Percentiles rank a stretch among this genome's conserved stretches.
Conservation (phyloP, 2,888 invertebrate species). For the Archips crataeganus region DNA sequence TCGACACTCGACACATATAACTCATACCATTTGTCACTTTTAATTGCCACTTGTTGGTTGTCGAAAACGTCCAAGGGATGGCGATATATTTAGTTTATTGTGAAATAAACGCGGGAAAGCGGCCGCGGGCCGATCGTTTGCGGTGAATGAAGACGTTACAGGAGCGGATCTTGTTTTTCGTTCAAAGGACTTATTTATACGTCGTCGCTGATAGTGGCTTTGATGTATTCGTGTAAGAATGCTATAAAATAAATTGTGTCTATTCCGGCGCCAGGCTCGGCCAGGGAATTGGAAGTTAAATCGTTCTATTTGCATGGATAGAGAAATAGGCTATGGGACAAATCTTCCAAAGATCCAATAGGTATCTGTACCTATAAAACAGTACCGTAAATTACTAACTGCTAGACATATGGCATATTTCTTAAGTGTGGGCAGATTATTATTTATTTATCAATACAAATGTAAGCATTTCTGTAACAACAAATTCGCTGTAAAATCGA, state of each 20-base stretch:
- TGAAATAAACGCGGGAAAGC: conserved; percentile 69
- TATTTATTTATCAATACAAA: too few species aligned
- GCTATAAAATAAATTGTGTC: conserved; percentile 60
- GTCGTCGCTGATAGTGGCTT: conserved; percentile 59
- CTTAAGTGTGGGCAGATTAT: too few species aligned
- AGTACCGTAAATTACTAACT: too few species aligned
- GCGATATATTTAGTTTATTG: conserved; percentile 82
- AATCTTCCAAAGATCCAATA: too few species aligned
- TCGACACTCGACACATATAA: conserved; percentile 63
- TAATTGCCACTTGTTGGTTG: conserved; percentile 82
- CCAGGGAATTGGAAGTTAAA: conserved; percentile 19
- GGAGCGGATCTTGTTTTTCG: conserved; percentile 56
- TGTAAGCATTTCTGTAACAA: too few species aligned
- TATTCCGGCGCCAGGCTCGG: conserved; percentile 42
- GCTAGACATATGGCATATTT: too few species aligned
- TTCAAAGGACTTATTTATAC: conserved; percentile 67
- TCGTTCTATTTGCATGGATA: conserved; percentile 33
- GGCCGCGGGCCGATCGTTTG: conserved; percentile 43
- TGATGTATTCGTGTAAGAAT: conserved; percentile 60
- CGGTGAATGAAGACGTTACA: conserved; percentile 72
- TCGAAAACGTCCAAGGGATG: conserved; percentile 73
- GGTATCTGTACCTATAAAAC: too few species aligned
- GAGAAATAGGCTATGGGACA: neutral
- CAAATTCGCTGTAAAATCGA: too few species aligned
- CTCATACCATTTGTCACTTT: conserved; percentile 84